Evolutionary conservation across 1,140 invertebrate species (phyloP), one percentile per base, ranked within the genome.

Genomic region (Drosophila nigromelanica): DNA sequence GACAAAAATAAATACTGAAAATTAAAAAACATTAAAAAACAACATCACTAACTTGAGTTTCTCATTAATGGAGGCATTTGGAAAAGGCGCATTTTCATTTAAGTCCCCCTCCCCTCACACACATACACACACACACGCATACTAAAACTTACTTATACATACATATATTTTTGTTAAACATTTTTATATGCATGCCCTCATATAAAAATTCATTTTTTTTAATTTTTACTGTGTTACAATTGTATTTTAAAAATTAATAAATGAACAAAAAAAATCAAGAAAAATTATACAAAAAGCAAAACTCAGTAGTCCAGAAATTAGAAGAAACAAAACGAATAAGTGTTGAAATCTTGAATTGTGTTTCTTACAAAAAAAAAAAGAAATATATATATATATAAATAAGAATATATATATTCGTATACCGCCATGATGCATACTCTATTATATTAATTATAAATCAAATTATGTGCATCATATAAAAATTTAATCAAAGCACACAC

Each of bases 191-290:
- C 54, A 56, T 71, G 61, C 39, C 33, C 40, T 58, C 70, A 73
- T 73, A 68, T 73, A 68, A 72, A 58, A 74, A 43, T 85, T 66
- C 68, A 77, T 66, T 73, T 80, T 66, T 66, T 79, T 64, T 82
- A 62, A 82, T 75, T 87, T 85, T 81, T 81, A 85, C 81, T 87
- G 66, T 85, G 82, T 85, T 85, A 82, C 68, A 52, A 67, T 77
- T 85, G 80, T 80, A 81, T 80, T 81, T 77, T 73, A 73, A 73
- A 73, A 73, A 68, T 68, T 59, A 68, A 73, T 66, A 72, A 72
- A 72, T 54, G 27, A 61, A 33, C 47, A 86, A 54, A 63, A 73
- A 69, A 72, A 71, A 70, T 7, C 54, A 64, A 78, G 21, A 52
- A 39, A 71, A 82, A 42, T 50, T 45, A 62, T 58, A 42, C 55